Evolutionary conservation across 2,113 vertebrate species (phyloP).

Genomic region (Desmodus rotundus): DNA sequence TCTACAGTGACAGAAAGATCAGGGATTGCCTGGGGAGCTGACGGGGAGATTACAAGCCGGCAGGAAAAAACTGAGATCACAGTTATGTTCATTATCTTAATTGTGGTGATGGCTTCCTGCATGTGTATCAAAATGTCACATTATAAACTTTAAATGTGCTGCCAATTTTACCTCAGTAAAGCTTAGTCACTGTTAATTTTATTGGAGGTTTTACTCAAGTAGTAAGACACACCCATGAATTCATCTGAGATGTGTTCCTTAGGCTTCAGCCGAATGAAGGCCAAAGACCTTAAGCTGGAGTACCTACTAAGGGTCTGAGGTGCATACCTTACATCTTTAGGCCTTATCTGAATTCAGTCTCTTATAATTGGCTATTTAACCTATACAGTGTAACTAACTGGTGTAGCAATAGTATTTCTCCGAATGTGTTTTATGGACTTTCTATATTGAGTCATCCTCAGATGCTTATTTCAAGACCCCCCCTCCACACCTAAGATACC

Average conservation of each 20-base stretch:
- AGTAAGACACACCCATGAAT: not conserved
- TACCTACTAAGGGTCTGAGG: not conserved
- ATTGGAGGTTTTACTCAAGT: not conserved
- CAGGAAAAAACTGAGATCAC: no score
- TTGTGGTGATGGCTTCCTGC: no score
- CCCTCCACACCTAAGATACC: not conserved
- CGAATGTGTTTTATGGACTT: not conserved
- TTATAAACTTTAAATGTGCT: no score
- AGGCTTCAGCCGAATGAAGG: not conserved
- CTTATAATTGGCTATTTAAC: not conserved
- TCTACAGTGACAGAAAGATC: no score
- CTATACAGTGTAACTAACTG: not conserved
- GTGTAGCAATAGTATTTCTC: not conserved
- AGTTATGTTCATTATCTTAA: no score
- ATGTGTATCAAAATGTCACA: no score
- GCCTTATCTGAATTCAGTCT: not conserved
- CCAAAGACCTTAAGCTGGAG: not conserved
- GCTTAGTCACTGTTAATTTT: not conserved
- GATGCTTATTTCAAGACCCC: conserved; percentile 26
- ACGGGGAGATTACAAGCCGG: no score
- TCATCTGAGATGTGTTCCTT: not conserved
- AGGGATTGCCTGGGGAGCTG: no score
- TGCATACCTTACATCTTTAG: not conserved
- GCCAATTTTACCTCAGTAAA: no score
- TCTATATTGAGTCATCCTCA: not conserved